Percentiles rank a stretch among this genome's conserved stretches.
These are phyloP conservation scores for Fistularia commersonii DNA, from an alignment of 2,797 vertebrate genomes.

Conservation along the genomic window DNA sequence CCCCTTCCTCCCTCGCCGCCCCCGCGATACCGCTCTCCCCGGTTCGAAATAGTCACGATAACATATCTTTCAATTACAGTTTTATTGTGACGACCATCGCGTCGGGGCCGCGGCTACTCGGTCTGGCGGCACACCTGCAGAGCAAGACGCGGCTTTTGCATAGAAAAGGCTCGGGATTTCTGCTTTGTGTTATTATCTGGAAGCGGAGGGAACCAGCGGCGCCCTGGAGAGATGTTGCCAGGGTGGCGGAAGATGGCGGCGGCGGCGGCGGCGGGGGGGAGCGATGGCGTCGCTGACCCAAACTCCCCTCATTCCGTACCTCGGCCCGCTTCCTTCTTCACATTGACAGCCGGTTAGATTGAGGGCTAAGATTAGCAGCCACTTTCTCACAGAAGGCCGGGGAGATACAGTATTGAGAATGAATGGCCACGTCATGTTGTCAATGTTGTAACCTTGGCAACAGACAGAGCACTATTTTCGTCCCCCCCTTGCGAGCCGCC, in stretches of 20 bases:
- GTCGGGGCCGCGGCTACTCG: constrained; percentile 65
- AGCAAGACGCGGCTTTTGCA: constrained; percentile 66
- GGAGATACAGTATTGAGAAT: constrained; percentile 84
- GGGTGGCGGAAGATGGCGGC: constrained; percentile 29
- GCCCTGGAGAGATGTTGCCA: constrained; percentile 45
- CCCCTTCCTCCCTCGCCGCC: constrained; percentile 64
- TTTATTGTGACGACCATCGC: constrained; percentile 77
- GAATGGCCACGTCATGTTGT: constrained; percentile 84
- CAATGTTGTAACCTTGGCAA: constrained; percentile 87
- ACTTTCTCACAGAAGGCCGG: constrained; percentile 84
- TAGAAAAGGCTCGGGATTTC: constrained; percentile 57
- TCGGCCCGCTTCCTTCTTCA: constrained; percentile 63
- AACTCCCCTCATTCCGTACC: constrained; percentile 65
- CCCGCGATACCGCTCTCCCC: constrained; percentile 69
- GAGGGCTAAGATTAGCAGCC: constrained; percentile 84
- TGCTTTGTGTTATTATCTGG: constrained; percentile 60
- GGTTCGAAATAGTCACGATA: constrained; percentile 75
- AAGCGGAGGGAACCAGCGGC: constrained; percentile 44
- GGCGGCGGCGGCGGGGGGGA: constrained; percentile 41
- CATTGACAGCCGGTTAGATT: constrained; percentile 80
- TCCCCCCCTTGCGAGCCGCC: constrained; percentile 66
- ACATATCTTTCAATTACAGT: constrained; percentile 85
- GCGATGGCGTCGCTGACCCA: constrained; percentile 48
- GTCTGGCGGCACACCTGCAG: constrained; percentile 60
- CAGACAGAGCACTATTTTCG: constrained; percentile 82